Evolutionary conservation across 2,888 invertebrate genomes (phyloP).

Genomic region (Cephus pygmeus): DNA sequence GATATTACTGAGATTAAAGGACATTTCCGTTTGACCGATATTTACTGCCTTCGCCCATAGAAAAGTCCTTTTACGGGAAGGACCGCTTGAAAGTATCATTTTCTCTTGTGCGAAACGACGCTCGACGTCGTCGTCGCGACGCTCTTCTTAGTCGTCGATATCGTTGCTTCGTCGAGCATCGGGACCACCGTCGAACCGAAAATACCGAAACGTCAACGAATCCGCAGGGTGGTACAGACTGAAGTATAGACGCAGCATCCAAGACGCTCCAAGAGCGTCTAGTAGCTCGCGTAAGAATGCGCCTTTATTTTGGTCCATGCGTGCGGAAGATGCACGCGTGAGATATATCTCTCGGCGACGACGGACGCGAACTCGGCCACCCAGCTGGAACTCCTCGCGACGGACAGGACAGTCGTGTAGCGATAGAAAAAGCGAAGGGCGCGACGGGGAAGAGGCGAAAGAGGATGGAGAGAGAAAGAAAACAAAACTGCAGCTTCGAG

Average conservation of each 20-base stretch:
- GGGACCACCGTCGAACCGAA: conserved; percentile 3
- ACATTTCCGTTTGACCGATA: too few species aligned
- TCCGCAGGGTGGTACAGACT: too few species aligned
- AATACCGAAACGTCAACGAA: conserved; percentile 8
- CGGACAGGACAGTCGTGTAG: background rate
- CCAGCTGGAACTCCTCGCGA: conserved; percentile 3
- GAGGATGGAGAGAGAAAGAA: background rate
- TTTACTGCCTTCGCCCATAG: too few species aligned
- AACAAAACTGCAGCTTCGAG: too few species aligned
- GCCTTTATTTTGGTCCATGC: too few species aligned
- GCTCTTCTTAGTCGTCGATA: background rate
- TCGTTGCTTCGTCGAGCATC: background rate
- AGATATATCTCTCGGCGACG: background rate
- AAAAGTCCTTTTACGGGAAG: too few species aligned
- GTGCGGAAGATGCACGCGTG: too few species aligned
- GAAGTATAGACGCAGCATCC: too few species aligned
- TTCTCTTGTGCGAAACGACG: background rate
- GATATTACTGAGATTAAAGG: too few species aligned
- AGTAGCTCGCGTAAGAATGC: too few species aligned
- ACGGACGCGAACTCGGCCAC: conserved; percentile 9
- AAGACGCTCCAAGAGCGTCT: too few species aligned
- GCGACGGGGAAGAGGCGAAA: background rate
- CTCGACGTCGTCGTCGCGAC: background rate
- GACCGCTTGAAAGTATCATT: too few species aligned
- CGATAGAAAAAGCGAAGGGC: background rate